Conservation (phyloP, 2,888 invertebrate species). For the Zhengitettix transpicula region DNA sequence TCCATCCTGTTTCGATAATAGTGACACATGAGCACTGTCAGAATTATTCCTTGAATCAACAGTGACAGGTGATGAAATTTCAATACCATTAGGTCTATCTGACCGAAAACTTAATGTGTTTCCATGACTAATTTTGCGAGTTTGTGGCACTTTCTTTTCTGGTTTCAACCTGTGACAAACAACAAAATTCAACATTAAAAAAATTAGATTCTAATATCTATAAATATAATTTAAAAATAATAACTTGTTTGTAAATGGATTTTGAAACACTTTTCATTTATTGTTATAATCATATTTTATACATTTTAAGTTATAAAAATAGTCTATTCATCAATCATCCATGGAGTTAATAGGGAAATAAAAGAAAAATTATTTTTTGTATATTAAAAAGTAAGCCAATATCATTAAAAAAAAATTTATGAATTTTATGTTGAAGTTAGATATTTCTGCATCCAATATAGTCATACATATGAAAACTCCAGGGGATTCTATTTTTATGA, state of each 20-base stretch:
- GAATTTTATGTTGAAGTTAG: too few relatives aligned
- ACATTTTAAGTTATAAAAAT: too few relatives aligned
- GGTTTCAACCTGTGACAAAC: constrained; percentile 23
- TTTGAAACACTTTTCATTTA: not conserved
- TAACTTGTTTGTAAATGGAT: not conserved
- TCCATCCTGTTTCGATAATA: constrained; percentile 9
- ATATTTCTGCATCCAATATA: too few relatives aligned
- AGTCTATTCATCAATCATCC: too few relatives aligned
- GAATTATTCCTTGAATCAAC: constrained; percentile 5
- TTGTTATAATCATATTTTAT: not conserved
- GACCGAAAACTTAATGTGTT: constrained; percentile 9
- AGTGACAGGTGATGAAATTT: constrained; percentile 12
- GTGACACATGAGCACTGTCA: constrained; percentile 12
- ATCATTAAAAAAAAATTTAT: too few relatives aligned
- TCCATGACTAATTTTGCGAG: constrained; percentile 3
- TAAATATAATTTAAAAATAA: too few relatives aligned
- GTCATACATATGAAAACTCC: too few relatives aligned
- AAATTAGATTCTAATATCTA: not conserved
- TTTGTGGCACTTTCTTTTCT: constrained; percentile 16
- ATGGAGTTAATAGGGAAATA: too few relatives aligned
- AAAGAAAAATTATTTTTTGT: too few relatives aligned
- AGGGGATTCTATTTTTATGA: too few relatives aligned
- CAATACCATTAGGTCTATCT: constrained; percentile 1
- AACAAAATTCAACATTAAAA: not conserved
- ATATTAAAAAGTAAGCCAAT: too few relatives aligned